Percentiles rank a stretch among this genome's conserved stretches.
Conservation (phyloP, 2,888 invertebrate genomes). For the Parnassius apollo region DNA sequence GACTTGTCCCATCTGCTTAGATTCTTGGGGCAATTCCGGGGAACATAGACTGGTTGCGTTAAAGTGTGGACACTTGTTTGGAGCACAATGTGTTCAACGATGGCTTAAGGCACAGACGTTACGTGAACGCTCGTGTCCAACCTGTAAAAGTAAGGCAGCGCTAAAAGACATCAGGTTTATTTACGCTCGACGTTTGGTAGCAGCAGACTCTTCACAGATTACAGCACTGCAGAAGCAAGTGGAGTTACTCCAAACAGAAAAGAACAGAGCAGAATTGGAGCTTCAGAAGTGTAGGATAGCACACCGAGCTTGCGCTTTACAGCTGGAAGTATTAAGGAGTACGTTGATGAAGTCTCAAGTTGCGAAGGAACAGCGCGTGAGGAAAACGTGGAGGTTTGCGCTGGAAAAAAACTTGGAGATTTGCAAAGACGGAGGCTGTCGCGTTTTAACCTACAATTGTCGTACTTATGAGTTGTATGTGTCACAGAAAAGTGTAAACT, state of each 20-base stretch:
- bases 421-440: slow-evolving; percentile 86
- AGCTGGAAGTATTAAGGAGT: slow-evolving; percentile 54
- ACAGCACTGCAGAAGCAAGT: slow-evolving; percentile 84
- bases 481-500: slow-evolving; percentile 87
- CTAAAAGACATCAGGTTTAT: slow-evolving; percentile 87
- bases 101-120: slow-evolving; percentile 84
- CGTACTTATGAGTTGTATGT: slow-evolving; percentile 84
- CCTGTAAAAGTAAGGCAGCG: slow-evolving; percentile 89
- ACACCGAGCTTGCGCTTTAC: slow-evolving; percentile 51
- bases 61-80: slow-evolving; percentile 96
- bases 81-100: slow-evolving; percentile 87
- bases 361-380: slow-evolving; percentile 44
- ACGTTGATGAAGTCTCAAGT: slow-evolving; percentile 57
- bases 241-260: slow-evolving; percentile 79
- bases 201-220: slow-evolving; percentile 89
- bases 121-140: slow-evolving; percentile 88
- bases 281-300: slow-evolving; percentile 69
- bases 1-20: slow-evolving; percentile 93
- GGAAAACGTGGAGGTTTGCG: slow-evolving; percentile 66
- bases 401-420: slow-evolving; percentile 85
- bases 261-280: slow-evolving; percentile 82
- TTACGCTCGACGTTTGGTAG: slow-evolving; percentile 88
- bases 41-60: slow-evolving; percentile 92
- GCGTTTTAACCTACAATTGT: slow-evolving; percentile 88
- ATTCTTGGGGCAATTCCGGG: slow-evolving; percentile 92